A percentile compares a stretch with the other conserved stretches of the same genome.
These are phyloP conservation scores for Axinella damicornis DNA, from an alignment of 37 sponge, comb jelly and placozoan species.

Conservation along the genomic window DNA sequence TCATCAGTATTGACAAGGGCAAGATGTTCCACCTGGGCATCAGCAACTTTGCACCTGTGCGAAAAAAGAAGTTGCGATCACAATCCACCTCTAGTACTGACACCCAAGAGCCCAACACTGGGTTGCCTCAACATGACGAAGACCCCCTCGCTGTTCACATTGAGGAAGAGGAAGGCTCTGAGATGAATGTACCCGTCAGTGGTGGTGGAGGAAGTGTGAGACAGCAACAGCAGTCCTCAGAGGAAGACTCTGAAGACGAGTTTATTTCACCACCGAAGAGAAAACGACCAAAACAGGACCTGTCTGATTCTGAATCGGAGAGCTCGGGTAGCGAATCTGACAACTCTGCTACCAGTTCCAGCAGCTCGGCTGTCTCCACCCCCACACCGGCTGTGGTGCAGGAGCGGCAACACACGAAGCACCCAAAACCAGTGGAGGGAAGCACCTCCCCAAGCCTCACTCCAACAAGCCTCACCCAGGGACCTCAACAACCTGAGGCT, in stretches of 20 bases:
- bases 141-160: background rate
- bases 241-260: conserved; percentile 1
- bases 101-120: background rate
- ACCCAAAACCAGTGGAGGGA: background rate
- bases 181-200: too few species aligned
- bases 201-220: background rate
- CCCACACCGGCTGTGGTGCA: background rate
- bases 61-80: background rate
- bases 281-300: background rate
- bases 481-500: background rate
- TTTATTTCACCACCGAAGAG: background rate
- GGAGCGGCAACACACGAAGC: background rate
- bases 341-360: conserved; percentile 15
- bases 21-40: conserved; percentile 64
- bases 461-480: background rate
- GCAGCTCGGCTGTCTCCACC: conserved; percentile 11
- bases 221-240: background rate
- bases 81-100: conserved; percentile 31
- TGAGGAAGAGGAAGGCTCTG: background rate
- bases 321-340: conserved; percentile 55
- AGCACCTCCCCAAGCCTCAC: background rate
- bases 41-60: conserved; percentile 54
- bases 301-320: conserved; percentile 39
- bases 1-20: conserved; percentile 49
- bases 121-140: background rate